A percentile compares a stretch with the other conserved stretches of the same genome.
These are phyloP conservation scores for Brachynemurus nebulosus DNA, from an alignment of 2,888 invertebrate genomes.

Conservation along the genomic window DNA sequence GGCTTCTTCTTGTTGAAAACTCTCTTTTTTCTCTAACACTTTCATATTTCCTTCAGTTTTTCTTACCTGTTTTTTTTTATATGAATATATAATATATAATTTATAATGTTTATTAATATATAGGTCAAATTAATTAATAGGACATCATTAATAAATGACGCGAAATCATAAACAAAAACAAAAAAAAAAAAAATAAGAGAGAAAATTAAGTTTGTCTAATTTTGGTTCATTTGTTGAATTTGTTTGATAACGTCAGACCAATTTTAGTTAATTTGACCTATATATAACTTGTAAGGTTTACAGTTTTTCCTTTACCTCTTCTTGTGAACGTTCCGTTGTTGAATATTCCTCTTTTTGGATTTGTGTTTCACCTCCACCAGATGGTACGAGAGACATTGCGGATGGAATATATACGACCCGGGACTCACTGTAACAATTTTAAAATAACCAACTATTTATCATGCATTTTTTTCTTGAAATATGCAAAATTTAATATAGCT, in stretches of 20 bases:
- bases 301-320: slow-evolving; percentile 5
- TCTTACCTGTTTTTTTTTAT: slow-evolving; percentile 22
- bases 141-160: too few relatives aligned
- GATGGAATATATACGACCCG: slow-evolving; percentile 17
- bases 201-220: too few relatives aligned
- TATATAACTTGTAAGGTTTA: too few relatives aligned
- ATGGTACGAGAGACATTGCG: slow-evolving; percentile 16
- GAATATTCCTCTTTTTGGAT: slow-evolving; percentile 8
- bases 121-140: too few relatives aligned
- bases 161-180: too few relatives aligned
- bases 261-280: too few relatives aligned
- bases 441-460: too few relatives aligned
- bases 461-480: too few relatives aligned
- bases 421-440: slow-evolving; percentile 4
- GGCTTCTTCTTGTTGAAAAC: slow-evolving; percentile 27
- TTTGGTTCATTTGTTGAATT: too few relatives aligned
- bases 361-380: slow-evolving; percentile 15
- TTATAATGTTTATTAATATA: not conserved
- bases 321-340: slow-evolving; percentile 8
- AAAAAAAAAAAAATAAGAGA: too few relatives aligned
- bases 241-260: too few relatives aligned
- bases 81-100: not conserved
- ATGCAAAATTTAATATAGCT: too few relatives aligned
- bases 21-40: slow-evolving; percentile 28
- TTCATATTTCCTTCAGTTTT: slow-evolving; percentile 29